Evolutionary conservation across 2,888 invertebrate genomes (phyloP).

Genomic region (Encarsia formosa): DNA sequence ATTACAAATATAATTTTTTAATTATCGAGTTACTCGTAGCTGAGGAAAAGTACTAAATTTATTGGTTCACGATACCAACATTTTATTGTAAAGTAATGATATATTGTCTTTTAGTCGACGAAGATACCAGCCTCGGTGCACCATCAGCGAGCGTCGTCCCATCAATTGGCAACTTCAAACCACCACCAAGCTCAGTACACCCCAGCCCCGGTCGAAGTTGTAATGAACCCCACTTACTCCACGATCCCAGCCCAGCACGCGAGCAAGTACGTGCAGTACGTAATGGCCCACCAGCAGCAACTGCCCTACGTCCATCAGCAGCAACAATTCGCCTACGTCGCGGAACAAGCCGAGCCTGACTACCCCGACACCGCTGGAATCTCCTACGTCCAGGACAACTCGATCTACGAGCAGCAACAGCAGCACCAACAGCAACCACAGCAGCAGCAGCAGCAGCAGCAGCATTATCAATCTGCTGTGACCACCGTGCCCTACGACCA

Average conservation of each 20-base stretch:
- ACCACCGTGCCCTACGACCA: conserved; percentile 32
- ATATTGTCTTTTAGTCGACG: too few relatives aligned
- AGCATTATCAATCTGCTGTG: conserved; percentile 35
- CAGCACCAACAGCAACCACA: conserved; percentile 29
- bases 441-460: conserved; percentile 28
- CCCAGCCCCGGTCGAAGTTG: conserved; percentile 4
- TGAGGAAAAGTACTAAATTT: too few relatives aligned
- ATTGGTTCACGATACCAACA: too few relatives aligned
- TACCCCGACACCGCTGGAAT: conserved; percentile 33
- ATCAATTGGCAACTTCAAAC: not conserved
- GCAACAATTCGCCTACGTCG: conserved; percentile 36
- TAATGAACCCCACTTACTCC: conserved; percentile 22
- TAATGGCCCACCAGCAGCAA: conserved; percentile 27
- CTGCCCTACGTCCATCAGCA: conserved; percentile 34
- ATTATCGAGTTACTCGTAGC: too few relatives aligned
- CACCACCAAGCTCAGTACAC: conserved; percentile 8
- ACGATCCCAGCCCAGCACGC: conserved; percentile 22
- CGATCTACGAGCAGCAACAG: conserved; percentile 30
- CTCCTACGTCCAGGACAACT: conserved; percentile 39
- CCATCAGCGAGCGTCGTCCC: not conserved
- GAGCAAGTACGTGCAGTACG: conserved; percentile 20
- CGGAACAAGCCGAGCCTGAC: conserved; percentile 34
- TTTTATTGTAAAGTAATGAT: too few relatives aligned
- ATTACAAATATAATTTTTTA: too few relatives aligned
- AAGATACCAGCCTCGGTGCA: not conserved